These are phyloP conservation scores for Bombus polaris DNA, from an alignment of 1,140 invertebrate species.

Conservation along the genomic window DNA sequence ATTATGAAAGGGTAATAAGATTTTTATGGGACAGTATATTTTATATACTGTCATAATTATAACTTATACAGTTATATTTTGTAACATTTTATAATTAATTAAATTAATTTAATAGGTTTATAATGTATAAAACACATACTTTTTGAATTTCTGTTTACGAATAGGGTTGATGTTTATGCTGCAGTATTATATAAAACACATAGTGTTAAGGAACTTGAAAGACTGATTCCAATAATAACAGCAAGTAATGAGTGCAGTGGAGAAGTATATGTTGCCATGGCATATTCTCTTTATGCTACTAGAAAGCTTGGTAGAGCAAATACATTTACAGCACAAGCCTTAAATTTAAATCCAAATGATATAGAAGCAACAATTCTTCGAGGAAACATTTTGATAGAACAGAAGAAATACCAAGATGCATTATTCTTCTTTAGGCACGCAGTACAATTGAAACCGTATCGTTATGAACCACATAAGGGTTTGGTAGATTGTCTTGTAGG, in stretches of 20 bases:
- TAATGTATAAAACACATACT: background rate
- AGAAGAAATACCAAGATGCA: conserved; percentile 89
- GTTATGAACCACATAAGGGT: conserved; percentile 88
- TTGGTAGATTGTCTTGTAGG: conserved; percentile 88
- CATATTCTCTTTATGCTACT: conserved; percentile 84
- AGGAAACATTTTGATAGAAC: conserved; percentile 87
- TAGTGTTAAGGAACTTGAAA: conserved; percentile 81
- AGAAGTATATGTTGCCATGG: conserved; percentile 86
- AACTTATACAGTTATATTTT: background rate
- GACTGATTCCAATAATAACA: conserved; percentile 79
- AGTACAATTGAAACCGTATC: conserved; percentile 84
- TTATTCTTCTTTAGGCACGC: conserved; percentile 89
- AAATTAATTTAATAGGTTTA: background rate
- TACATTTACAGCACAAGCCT: conserved; percentile 85
- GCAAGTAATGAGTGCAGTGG: conserved; percentile 81
- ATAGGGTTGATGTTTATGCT: conserved; percentile 81
- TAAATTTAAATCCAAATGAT: conserved; percentile 82
- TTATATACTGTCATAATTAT: background rate
- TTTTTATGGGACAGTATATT: background rate
- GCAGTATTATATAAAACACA: conserved; percentile 82
- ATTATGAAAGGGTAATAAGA: conserved; percentile 80
- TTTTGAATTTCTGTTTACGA: conserved; percentile 39
- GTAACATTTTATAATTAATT: background rate
- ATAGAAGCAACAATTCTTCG: conserved; percentile 89
- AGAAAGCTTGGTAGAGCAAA: conserved; percentile 84